Conservation (phyloP, 2,888 invertebrate genomes). For the Diplolepis rosae region DNA sequence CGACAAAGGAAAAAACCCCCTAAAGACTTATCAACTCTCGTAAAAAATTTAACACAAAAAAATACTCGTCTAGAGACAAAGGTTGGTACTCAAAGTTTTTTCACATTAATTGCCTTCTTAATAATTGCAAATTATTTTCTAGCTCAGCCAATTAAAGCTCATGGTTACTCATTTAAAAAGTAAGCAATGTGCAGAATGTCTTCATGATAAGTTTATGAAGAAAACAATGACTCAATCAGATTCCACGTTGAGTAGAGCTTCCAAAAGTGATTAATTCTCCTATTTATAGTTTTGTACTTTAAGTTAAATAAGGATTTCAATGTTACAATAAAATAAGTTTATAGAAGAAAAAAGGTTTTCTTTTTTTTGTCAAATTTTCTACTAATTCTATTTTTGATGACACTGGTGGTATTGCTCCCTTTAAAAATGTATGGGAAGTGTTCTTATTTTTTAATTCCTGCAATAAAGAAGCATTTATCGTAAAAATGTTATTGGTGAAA, state of each 20-base stretch:
- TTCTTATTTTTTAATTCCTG: too few relatives aligned
- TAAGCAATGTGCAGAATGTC: neutral
- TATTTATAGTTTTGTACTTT: too few relatives aligned
- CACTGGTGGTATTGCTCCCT: too few relatives aligned
- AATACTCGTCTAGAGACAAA: neutral
- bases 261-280: neutral
- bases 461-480: too few relatives aligned
- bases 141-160: neutral
- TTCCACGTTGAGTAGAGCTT: too few relatives aligned
- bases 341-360: too few relatives aligned
- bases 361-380: too few relatives aligned
- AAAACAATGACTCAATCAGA: neutral
- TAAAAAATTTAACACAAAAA: neutral
- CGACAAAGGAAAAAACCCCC: neutral
- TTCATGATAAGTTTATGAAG: conserved; percentile 3
- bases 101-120: neutral
- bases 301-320: too few relatives aligned
- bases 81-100: neutral
- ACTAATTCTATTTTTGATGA: too few relatives aligned
- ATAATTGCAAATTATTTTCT: neutral
- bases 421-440: too few relatives aligned
- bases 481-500: too few relatives aligned
- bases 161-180: conserved; percentile 6
- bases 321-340: too few relatives aligned
- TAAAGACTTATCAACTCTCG: neutral